phyloP scores from a whole-genome alignment of 1,140 invertebrate species.

The Parasteatoda tepidariorum region DNA sequence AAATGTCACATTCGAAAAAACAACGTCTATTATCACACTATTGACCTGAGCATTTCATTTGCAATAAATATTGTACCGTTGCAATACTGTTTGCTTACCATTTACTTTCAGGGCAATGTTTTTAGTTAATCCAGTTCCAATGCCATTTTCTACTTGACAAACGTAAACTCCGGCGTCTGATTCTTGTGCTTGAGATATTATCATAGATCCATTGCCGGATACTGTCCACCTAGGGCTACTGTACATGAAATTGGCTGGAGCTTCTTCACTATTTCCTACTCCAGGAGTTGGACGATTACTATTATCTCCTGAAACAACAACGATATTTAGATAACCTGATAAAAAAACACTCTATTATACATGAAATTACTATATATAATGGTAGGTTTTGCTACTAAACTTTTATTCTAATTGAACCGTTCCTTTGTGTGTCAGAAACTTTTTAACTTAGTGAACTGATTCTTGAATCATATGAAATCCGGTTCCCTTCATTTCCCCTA shows the following conservation, averaged over 20 bases:
- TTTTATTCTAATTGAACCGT: too few species aligned
- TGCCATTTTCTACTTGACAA: constrained; percentile 49
- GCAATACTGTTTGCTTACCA: too few species aligned
- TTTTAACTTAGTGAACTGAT: too few species aligned
- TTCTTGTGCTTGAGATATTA: constrained; percentile 38
- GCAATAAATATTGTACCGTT: too few species aligned
- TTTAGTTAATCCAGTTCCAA: constrained; percentile 42
- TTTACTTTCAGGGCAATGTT: constrained; percentile 52
- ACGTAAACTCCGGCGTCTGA: constrained; percentile 39
- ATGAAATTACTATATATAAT: background rate
- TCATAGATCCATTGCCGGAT: constrained; percentile 20
- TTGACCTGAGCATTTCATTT: too few species aligned
- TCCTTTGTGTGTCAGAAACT: too few species aligned
- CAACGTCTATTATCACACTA: too few species aligned
- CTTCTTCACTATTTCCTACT: constrained; percentile 5
- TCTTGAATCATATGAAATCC: too few species aligned
- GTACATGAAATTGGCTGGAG: constrained; percentile 7
- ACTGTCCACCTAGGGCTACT: constrained; percentile 33
- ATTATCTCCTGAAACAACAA: constrained; percentile 9
- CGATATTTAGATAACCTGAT: background rate
- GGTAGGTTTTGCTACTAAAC: too few species aligned
- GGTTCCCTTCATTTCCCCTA: too few species aligned
- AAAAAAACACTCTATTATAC: background rate
- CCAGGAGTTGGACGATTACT: constrained; percentile 2
- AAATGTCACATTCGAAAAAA: too few species aligned